Percentiles rank a stretch among this genome's conserved stretches.
phyloP scores from a whole-genome alignment of 2,113 vertebrate genomes.

The Oophaga pumilio region DNA sequence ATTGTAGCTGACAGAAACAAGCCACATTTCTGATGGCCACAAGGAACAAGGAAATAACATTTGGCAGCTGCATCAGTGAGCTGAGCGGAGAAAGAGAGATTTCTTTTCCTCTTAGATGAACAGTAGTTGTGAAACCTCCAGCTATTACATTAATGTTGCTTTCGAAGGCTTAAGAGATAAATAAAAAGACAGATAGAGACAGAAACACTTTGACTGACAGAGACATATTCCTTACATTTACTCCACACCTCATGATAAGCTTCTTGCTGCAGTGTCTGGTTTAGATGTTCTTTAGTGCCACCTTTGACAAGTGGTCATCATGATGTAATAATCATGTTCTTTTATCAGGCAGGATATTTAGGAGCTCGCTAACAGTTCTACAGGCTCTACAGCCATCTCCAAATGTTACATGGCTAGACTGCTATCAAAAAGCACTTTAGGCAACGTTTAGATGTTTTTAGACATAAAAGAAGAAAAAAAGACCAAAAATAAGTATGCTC shows the following conservation, averaged over 20 bases:
- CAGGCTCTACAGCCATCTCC: background rate
- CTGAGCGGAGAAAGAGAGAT: background rate
- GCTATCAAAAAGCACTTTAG: background rate
- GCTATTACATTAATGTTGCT: conserved; percentile 7
- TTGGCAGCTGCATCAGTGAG: conserved; percentile 16
- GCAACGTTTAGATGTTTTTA: background rate
- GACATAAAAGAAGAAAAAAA: background rate
- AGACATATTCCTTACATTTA: conserved; percentile 15
- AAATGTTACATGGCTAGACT: background rate
- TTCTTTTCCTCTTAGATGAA: conserved; percentile 25
- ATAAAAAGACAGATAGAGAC: background rate
- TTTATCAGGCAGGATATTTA: background rate
- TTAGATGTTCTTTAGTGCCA: background rate
- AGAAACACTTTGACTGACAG: background rate
- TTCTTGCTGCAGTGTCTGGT: background rate
- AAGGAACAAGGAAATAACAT: conserved; percentile 47
- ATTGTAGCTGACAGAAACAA: conserved; percentile 59
- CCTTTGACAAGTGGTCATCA: conserved; percentile 9
- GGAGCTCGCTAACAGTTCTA: no score
- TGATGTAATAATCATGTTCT: background rate
- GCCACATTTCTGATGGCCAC: conserved; percentile 64
- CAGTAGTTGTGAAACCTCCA: conserved; percentile 9
- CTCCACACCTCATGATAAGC: conserved; percentile 24
- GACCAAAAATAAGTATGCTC: background rate
- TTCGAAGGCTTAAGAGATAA: conserved; percentile 20